phyloP scores from a whole-genome alignment of 2,888 invertebrate genomes.

The Imbricaverruca yamaguchii region DNA sequence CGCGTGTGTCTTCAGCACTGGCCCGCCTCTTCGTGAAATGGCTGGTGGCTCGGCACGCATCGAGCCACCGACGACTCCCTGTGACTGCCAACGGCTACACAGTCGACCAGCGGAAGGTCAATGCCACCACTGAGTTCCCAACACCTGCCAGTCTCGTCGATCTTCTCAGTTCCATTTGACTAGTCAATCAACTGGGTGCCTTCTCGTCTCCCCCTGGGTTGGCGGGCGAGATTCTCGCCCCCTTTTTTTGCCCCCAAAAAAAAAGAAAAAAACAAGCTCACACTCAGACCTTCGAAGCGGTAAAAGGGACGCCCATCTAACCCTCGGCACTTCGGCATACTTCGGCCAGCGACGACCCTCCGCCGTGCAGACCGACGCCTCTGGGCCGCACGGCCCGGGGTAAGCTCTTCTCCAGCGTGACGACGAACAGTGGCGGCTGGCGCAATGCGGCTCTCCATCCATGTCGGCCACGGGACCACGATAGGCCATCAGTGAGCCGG shows the following conservation, averaged over 20 bases:
- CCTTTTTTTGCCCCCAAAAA: neutral
- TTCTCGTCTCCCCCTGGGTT: neutral
- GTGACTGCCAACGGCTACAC: neutral
- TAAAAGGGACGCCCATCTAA: constrained; percentile 19
- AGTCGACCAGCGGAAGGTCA: neutral
- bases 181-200: neutral
- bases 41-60: neutral
- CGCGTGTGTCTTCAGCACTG: too few relatives aligned
- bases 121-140: neutral
- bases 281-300: constrained; percentile 22
- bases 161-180: neutral
- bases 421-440: constrained; percentile 19
- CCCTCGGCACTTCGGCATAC: constrained; percentile 24
- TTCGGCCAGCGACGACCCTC: constrained; percentile 24
- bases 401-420: constrained; percentile 24
- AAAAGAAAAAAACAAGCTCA: too few relatives aligned
- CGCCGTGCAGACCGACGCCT: constrained; percentile 25
- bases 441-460: constrained; percentile 24
- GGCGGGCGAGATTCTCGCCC: neutral
- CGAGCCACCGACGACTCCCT: neutral
- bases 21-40: neutral
- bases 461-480: neutral
- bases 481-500: neutral
- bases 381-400: constrained; percentile 24
- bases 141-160: neutral